phyloP scores from a whole-genome alignment of 2,797 vertebrate genomes.

The Podarcis lilfordi region DNA sequence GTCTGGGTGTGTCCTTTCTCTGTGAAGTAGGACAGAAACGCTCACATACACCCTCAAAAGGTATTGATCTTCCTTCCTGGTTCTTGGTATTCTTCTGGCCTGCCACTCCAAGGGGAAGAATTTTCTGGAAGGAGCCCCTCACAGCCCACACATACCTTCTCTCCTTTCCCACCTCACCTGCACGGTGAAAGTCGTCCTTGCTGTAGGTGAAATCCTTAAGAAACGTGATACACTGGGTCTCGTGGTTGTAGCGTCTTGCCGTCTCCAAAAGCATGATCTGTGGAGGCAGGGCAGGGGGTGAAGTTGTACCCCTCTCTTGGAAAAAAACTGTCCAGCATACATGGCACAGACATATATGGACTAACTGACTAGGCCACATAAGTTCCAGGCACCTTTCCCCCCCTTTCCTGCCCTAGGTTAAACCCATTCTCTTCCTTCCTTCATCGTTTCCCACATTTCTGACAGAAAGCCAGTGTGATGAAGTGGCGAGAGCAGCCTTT shows the following conservation, averaged over 20 bases:
- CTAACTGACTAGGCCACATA: background rate
- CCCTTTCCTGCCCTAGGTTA: background rate
- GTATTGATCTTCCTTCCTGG: background rate
- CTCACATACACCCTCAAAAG: background rate
- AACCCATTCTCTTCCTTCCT: background rate
- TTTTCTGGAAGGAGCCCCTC: background rate
- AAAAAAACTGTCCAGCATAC: background rate
- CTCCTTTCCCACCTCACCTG: conserved; percentile 80
- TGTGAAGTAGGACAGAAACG: background rate
- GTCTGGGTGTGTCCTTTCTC: background rate
- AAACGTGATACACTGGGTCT: conserved; percentile 95
- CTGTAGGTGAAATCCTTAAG: conserved; percentile 98
- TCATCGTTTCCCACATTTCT: background rate
- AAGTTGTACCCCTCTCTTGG: background rate
- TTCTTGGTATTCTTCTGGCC: background rate
- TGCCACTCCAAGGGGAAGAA: background rate
- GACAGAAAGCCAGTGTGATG: background rate
- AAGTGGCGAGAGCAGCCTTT: too few species aligned
- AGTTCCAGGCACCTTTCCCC: background rate
- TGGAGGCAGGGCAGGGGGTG: background rate
- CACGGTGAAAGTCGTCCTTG: conserved; percentile 97
- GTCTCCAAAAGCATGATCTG: conserved; percentile 98
- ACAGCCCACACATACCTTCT: background rate
- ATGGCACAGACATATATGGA: background rate
- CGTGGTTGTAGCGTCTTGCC: conserved; percentile 92